Evolutionary conservation across 2,888 invertebrate genomes (phyloP), one percentile per base, ranked within the genome.

Genomic region (Allolobophora icterica): DNA sequence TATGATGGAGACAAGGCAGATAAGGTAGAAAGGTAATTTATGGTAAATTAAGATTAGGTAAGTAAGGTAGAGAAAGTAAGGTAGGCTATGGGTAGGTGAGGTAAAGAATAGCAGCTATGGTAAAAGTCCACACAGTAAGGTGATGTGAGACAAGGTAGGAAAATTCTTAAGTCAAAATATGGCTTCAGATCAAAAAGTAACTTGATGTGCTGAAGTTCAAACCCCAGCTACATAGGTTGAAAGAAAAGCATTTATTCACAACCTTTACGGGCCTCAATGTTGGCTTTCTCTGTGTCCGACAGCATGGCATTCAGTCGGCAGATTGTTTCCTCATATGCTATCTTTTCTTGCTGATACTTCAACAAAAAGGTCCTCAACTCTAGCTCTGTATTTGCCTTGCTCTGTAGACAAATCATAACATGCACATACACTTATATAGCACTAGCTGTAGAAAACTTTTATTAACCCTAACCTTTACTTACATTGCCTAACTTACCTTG

Each of bases 301-400:
- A 71, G 30, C 71, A 71, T 71, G n/a, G 71, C 71, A 71, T 71
- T 30, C 71, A 71, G n/a, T n/a, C n/a, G 71, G n/a, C n/a, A 4
- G 30, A 71, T 11, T n/a, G 71, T 71, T 91, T 98, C 98, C 95
- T 98, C 94, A 97, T 98, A 94, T 97, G 96, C 94, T 87, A 94
- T 94, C 34, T 93, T 93, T 93, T 96, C 95, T 38, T 95, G 94
- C 40, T 95, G 95, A 91, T 94, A 94, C 91, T 94, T 94, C 90
- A 93, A 92, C 91, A 93, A 93, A 92, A 93, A 94, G 21, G 94
- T 94, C 90, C 94, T 94, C 90, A 95, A 92, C 92, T 95, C 95
- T 84, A 95, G 92, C 89, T 95, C 95, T 19, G 94, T 92, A 91
- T 94, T 94, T 33, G 95, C 95, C 89, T 94, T 93, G 45, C 93